Evolutionary conservation across 2,797 vertebrate species (phyloP), one percentile per base, ranked within the genome.

Genomic region (Acestrorhynchus altus): DNA sequence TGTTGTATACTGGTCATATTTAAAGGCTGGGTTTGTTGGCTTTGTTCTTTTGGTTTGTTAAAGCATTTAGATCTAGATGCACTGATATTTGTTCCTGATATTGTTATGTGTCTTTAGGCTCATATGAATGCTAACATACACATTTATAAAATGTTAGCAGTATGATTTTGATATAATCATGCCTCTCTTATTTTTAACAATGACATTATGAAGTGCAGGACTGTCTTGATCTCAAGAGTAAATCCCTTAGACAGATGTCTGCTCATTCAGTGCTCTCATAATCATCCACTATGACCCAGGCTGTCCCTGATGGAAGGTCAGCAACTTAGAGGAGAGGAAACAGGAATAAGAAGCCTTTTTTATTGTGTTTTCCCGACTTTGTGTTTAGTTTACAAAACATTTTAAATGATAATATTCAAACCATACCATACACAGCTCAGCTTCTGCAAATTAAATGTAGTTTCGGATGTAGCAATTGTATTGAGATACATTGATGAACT

Each of bases 201-300:
- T 35, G 31, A 35, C 15, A 31, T 1, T 16, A 15, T n/a, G 31
- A 9, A 4, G 39, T 61, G 18, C 31, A 40, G 28, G 59, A 15
- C 18, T 40, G 4, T 40, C 35, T 18, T 40, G 35, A 63, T 18
- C 60, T 39, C 35, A 63, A 15, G 18, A 16, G 2, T 35, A 60
- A 59, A 60, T 20, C 60, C 60, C 20, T 12, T 10, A 20, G 60
- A 20, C 35, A 63, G 60, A 20, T 39, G 47, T 51, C 46, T 64
- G 47, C 39, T 71, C 9, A 31, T 52, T 54, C 4, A 8, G 24
- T 12, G 18, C 28, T 59, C 12, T 76, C 54, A 47, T 0, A 26
- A 10, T 68, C 40, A 67, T 68, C 64, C 65, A 42, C 54, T 42
- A 0, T 63, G 54, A 76, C 66, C 57, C 66, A 70, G 56, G 59